A percentile compares a stretch with the other conserved stretches of the same genome.
These are phyloP conservation scores for Microtus montanus DNA, from an alignment of 2,113 vertebrate species.

Conservation along the genomic window DNA sequence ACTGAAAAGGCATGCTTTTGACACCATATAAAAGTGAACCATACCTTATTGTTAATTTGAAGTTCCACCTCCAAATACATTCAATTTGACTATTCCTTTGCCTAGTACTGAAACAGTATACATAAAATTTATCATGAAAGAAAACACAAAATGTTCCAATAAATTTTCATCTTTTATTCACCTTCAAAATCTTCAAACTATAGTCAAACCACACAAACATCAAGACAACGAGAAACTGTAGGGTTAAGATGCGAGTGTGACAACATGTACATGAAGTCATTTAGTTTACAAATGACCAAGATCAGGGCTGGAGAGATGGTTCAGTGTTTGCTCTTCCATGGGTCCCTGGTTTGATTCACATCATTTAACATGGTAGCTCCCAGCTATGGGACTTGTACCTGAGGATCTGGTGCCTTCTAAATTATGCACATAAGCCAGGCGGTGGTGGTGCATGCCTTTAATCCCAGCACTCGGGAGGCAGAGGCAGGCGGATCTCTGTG, in stretches of 20 bases:
- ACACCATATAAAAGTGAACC: neutral
- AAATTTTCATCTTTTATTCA: neutral
- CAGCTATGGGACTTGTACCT: neutral
- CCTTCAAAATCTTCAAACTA: too few relatives aligned
- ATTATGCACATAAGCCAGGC: too few relatives aligned
- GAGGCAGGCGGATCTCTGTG: too few relatives aligned
- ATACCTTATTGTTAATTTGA: neutral
- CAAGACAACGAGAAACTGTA: neutral
- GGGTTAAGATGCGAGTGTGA: neutral
- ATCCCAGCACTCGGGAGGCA: too few relatives aligned
- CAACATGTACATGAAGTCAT: neutral
- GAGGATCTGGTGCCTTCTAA: neutral
- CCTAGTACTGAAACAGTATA: neutral
- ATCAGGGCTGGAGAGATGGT: neutral
- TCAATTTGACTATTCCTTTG: neutral
- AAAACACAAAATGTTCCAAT: neutral
- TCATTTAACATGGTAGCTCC: neutral
- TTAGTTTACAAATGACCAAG: neutral
- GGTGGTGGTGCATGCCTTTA: too few relatives aligned
- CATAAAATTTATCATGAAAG: neutral
- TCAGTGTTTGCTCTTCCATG: neutral
- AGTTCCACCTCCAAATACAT: neutral
- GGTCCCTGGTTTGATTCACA: neutral
- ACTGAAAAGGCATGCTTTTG: neutral
- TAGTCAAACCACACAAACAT: too few relatives aligned